Base-by-base conservation (phyloP, 2,797 vertebrate genomes). In the Peromyscus eremicus region DNA sequence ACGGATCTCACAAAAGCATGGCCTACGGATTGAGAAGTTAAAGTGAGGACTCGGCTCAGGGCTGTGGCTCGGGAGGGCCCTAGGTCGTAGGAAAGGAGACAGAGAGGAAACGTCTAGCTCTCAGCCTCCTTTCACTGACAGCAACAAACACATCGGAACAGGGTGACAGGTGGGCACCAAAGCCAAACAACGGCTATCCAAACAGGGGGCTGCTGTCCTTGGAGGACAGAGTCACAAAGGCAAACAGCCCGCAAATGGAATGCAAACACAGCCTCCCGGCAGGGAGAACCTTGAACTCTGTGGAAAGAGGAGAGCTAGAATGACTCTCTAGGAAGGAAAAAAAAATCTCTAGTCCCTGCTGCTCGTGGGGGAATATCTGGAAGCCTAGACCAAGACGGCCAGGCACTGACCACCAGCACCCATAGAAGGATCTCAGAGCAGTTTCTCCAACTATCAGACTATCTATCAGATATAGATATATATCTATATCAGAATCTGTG, bases 111-210 rank as follows among this genome's bases (percentile, higher is more conserved):
- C 16, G 86, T 86, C 66, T 21, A 49, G 77, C 66, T 79, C 43
- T 86, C 49, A 81, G 92, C 52, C 81, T 89, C 87, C 19, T 75
- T 40, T 46, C 89, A 70, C 81, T 87, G 93, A 89, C 80, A 84
- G 91, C 71, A 77, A 70, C 62, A 70, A 73, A 76, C 85, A 82
- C 17, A 25, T 46, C 43, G 0, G 60, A 62, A 66, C 71, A 88
- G 95, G 55, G 79, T 79, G 64, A 46, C 19, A 88, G 89, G 94
- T 96, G 95, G 83, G 71, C 2, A 5, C n/a, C 32, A 93, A 92
- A 91, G 55, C 43, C 75, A 60, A 76, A 84, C 75, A 88, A 77
- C 64, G 92, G 77, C 82, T 82, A 17, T 11, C 55, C 82, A 66
- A 80, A 71, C 12, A 34, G 92, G n/a, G 92, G 40, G 6, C 79